A percentile compares a stretch with the other conserved stretches of the same genome.
Evolutionary conservation across 2,888 invertebrate species (phyloP).

Genomic region (Zootermopsis nevadensis): DNA sequence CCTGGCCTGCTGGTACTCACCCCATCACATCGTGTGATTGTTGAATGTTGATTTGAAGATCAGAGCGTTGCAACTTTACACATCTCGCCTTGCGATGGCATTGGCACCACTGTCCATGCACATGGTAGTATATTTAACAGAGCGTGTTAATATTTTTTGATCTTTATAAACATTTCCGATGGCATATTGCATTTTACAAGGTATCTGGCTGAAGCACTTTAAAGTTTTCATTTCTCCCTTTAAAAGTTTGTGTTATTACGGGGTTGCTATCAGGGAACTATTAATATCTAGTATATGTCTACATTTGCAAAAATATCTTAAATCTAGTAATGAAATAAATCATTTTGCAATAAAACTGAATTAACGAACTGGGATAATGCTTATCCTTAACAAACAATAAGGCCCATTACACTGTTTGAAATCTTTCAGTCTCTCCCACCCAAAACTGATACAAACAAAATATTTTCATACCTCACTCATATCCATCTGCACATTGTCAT

Average conservation of each 20-base stretch:
- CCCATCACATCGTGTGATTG: slow-evolving; percentile 47
- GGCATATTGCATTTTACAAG: slow-evolving; percentile 41
- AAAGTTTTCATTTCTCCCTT: slow-evolving; percentile 12
- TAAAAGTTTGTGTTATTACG: background rate
- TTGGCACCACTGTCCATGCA: slow-evolving; percentile 54
- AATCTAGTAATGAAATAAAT: background rate
- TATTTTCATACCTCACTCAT: slow-evolving; percentile 71
- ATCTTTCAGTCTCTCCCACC: background rate
- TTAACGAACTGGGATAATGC: background rate
- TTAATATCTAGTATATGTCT: background rate
- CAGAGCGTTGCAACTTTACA: slow-evolving; percentile 50
- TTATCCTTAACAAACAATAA: background rate
- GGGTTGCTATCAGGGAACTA: background rate
- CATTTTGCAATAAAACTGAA: background rate
- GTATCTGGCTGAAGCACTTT: slow-evolving; percentile 21
- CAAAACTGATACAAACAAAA: background rate
- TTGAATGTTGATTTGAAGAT: slow-evolving; percentile 45
- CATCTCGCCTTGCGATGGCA: slow-evolving; percentile 52
- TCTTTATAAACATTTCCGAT: slow-evolving; percentile 48
- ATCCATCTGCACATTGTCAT: slow-evolving; percentile 83
- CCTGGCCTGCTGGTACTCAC: slow-evolving; percentile 50
- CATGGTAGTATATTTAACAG: slow-evolving; percentile 60
- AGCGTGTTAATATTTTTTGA: slow-evolving; percentile 62
- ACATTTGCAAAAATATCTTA: background rate
- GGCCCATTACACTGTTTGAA: background rate